Percentiles rank a stretch among this genome's conserved stretches.
These are phyloP conservation scores for Passer montanus DNA, from an alignment of 2,113 vertebrate genomes.

Conservation along the genomic window DNA sequence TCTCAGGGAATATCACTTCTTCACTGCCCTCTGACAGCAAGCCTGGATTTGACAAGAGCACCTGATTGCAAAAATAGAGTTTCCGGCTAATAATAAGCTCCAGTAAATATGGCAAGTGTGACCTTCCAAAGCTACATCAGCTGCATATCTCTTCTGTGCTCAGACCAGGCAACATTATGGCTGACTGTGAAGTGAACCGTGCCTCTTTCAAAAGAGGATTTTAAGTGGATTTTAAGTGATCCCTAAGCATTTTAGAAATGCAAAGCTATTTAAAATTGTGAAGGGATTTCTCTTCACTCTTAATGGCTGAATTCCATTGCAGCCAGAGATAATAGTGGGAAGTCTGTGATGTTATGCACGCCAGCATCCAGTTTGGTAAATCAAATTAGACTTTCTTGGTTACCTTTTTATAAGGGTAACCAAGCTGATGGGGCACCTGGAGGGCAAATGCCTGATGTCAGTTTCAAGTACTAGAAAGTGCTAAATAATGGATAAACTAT, in stretches of 20 bases:
- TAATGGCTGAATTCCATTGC: neutral
- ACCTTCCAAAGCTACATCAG: conserved; percentile 45
- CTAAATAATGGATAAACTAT: conserved; percentile 2
- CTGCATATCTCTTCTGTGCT: neutral
- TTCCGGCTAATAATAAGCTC: conserved; percentile 60
- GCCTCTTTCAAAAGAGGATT: conserved; percentile 33
- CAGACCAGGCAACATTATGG: neutral
- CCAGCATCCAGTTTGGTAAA: neutral
- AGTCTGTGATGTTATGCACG: neutral
- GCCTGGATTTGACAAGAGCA: conserved; percentile 55
- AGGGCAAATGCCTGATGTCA: conserved; percentile 7
- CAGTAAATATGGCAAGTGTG: conserved; percentile 48
- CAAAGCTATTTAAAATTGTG: conserved; percentile 54
- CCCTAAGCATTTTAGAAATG: conserved; percentile 55
- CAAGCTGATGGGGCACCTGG: neutral
- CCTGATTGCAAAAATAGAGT: conserved; percentile 52
- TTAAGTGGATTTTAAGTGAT: conserved; percentile 61
- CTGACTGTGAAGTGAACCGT: conserved; percentile 24
- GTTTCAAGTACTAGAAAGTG: neutral
- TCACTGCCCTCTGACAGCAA: conserved; percentile 40
- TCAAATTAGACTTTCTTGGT: conserved; percentile 11
- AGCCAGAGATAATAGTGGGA: neutral
- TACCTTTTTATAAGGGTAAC: neutral
- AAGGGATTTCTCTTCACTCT: conserved; percentile 27
- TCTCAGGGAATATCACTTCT: conserved; percentile 66